Conservation (phyloP, 2,888 invertebrate species). For the Thyatira batis region DNA sequence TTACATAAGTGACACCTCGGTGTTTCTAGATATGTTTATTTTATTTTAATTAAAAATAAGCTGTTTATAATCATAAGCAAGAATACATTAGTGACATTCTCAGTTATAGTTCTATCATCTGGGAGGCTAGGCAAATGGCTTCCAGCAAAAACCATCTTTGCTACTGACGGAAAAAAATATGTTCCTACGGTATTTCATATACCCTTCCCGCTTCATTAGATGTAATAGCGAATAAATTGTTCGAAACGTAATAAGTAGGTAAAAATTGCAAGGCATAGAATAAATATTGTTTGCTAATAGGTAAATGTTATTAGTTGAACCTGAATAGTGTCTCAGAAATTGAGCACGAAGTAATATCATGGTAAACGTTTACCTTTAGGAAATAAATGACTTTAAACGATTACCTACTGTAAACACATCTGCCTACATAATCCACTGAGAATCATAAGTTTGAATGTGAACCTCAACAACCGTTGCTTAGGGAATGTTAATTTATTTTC, state of each 20-base stretch:
- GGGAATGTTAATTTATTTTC: constrained; percentile 35
- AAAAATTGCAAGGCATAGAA: constrained; percentile 1
- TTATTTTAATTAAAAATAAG: not conserved
- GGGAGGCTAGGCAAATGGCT: constrained; percentile 32
- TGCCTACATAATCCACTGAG: not conserved
- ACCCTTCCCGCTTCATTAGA: not conserved
- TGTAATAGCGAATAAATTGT: not conserved
- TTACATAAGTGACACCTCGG: no score
- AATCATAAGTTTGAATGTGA: not conserved
- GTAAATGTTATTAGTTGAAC: no score
- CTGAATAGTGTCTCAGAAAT: no score
- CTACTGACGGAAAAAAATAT: not conserved
- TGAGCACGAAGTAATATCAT: no score
- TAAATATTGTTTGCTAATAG: no score
- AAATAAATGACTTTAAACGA: not conserved
- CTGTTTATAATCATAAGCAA: not conserved
- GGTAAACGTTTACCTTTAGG: not conserved
- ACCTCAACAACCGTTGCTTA: constrained; percentile 6
- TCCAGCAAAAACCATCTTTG: constrained; percentile 25
- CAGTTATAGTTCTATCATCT: constrained; percentile 2
- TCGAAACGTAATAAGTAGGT: constrained; percentile 2
- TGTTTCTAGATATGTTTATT: no score
- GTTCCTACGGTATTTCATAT: not conserved
- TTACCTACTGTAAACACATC: not conserved
- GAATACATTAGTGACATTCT: constrained; percentile 3